Evolutionary conservation across 2,888 invertebrate genomes (phyloP).

Genomic region (Synanthedon tipuliformis): DNA sequence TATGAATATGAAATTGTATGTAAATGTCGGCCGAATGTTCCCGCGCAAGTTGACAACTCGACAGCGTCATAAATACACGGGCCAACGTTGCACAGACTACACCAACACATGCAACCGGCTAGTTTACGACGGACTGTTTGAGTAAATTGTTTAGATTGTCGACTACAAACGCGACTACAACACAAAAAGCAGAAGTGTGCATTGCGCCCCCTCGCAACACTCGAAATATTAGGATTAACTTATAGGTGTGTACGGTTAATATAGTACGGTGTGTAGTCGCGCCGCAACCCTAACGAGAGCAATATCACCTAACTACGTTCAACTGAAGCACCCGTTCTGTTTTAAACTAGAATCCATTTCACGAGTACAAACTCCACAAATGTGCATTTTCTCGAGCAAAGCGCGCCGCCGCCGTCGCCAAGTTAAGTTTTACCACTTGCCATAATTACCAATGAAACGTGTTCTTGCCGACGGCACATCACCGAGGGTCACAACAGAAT

Average conservation of each 20-base stretch:
- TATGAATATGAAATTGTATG: slow-evolving; percentile 66
- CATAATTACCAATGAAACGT: slow-evolving; percentile 60
- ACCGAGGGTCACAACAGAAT: slow-evolving; percentile 40
- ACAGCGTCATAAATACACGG: slow-evolving; percentile 52
- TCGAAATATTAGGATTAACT: slow-evolving; percentile 8
- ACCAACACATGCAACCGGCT: slow-evolving; percentile 50
- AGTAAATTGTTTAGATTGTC: slow-evolving; percentile 52
- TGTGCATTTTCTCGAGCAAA: slow-evolving; percentile 48
- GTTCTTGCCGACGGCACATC: slow-evolving; percentile 41
- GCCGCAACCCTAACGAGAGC: slow-evolving; percentile 49
- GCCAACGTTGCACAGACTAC: slow-evolving; percentile 42
- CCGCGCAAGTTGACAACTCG: slow-evolving; percentile 53
- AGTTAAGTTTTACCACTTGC: slow-evolving; percentile 56
- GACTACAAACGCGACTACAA: slow-evolving; percentile 17
- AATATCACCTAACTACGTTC: slow-evolving; percentile 56
- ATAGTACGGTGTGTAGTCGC: slow-evolving; percentile 11
- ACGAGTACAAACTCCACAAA: slow-evolving; percentile 53
- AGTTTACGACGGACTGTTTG: slow-evolving; percentile 43
- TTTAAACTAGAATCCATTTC: slow-evolving; percentile 63
- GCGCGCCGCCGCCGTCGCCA: slow-evolving; percentile 34
- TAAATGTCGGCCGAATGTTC: slow-evolving; percentile 55
- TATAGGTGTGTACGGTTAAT: slow-evolving; percentile 17
- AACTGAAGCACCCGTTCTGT: slow-evolving; percentile 46
- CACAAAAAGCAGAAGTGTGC: neutral
- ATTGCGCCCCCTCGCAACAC: neutral